Evolutionary conservation across 2,888 invertebrate genomes (phyloP).

Genomic region (Hirudinaria manillensis): DNA sequence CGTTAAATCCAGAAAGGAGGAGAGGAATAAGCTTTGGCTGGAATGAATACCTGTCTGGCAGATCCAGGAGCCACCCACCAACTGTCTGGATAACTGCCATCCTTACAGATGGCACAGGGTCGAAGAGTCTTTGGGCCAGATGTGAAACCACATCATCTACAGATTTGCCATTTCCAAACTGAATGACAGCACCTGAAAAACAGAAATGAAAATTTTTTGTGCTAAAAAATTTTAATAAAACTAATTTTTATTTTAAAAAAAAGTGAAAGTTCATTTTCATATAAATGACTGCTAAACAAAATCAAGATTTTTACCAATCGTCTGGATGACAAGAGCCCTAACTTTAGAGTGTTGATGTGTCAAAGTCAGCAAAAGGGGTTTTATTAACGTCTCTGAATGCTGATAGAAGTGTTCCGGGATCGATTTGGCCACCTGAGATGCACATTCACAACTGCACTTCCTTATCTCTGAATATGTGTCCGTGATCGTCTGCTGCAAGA

Average conservation of each 20-base stretch:
- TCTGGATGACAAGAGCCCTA: constrained; percentile 67
- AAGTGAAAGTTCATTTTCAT: neutral
- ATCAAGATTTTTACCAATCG: constrained; percentile 61
- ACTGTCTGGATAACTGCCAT: constrained; percentile 66
- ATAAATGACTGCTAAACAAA: neutral
- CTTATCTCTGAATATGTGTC: constrained; percentile 78
- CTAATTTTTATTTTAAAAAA: neutral
- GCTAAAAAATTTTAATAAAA: neutral
- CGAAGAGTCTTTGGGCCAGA: constrained; percentile 81
- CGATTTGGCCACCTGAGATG: constrained; percentile 63
- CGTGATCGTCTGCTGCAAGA: constrained; percentile 66
- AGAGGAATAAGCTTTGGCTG: constrained; percentile 79
- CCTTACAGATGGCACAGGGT: constrained; percentile 72
- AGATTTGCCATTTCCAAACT: constrained; percentile 67
- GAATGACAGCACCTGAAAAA: constrained; percentile 58
- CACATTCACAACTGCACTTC: constrained; percentile 69
- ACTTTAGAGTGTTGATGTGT: constrained; percentile 77
- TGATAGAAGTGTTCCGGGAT: constrained; percentile 69
- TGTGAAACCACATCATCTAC: constrained; percentile 70
- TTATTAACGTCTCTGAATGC: constrained; percentile 68
- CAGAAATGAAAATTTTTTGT: neutral
- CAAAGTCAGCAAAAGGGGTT: constrained; percentile 68
- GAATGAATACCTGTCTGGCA: constrained; percentile 80
- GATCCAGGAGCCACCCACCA: constrained; percentile 70
- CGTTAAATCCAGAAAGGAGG: constrained; percentile 74